Base-by-base conservation (phyloP, 1,140 invertebrate species). In the Pseudachorutes palmiensis region DNA sequence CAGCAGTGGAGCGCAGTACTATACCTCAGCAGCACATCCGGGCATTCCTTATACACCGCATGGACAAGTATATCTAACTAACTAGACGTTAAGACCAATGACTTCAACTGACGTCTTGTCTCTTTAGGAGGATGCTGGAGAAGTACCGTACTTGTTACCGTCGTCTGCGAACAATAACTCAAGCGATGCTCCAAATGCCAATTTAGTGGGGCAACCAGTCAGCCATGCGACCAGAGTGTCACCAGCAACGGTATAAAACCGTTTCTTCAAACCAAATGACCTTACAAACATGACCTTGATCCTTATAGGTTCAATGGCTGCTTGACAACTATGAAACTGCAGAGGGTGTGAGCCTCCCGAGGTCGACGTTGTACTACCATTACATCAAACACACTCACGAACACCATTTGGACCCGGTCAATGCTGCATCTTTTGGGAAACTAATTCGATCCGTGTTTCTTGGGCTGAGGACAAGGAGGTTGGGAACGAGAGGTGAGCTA, bases 371-470 rank as follows among this genome's bases (percentile, higher is more conserved):
- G 5, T 99, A 98, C 80, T 89, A 92, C 77, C 95, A 98, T 81
- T 99, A 99, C 80, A 82, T 97, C 72, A 85, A 91, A 28, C 94
- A 98, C 78, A 98, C 96, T 80, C 84, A 87, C 55, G 91, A 98
- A 75, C 86, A 94, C 76, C 94, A 94, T 79, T 81, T 98, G 63
- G 95, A 98, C 78, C 94, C 95, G 5, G 96, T 99, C 65, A 99
- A 99, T 83, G 94, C 95, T 57, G 97, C 97, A 12, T 97, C 94
- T 41, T 99, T 99, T 84, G 96, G 97, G 31, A 99, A 99, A 81
- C 82, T 99, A 16, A 99, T 99, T 74, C 85, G 97, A 48, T 97
- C 94, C 2, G 96, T 99, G 41, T 99, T 99, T 82, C 83, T 97
- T 69, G 95, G 95, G 12, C 81, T 99, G 68, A 82, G 93, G 69